Evolutionary conservation across 2,113 vertebrate species (phyloP), one percentile per base, ranked within the genome.

Genomic region (Echinops telfairi): DNA sequence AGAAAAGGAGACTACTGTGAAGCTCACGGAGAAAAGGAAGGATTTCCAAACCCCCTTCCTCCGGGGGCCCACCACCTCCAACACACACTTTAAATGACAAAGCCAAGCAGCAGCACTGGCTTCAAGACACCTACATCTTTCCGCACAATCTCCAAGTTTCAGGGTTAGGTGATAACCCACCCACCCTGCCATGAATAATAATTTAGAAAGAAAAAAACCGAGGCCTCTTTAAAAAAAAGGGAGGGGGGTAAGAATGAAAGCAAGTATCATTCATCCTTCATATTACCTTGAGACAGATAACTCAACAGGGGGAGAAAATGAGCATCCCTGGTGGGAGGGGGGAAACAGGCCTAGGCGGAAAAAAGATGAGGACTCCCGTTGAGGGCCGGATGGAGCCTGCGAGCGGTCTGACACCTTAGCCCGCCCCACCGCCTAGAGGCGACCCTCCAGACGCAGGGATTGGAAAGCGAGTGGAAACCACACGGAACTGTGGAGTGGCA

Each of bases 71-170:
- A 33, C 66, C 66, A 10, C 27, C 11, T 29, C 27, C 66, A 29
- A 29, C 70, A 84, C 91, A 91, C 90, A 86, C 86, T 93, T 91
- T 93, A 83, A 96, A 92, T 95, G 92, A 96, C 93, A 96, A 96
- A 95, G 85, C 88, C 94, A 95, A 96, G 92, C 70, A 83, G 90
- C 70, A 83, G 62, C 75, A 83, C 33, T 70, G 71, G 86, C 88
- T 83, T 95, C 78, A 88, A 95, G 82, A 29, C 86, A 40, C 17
- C 33, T 73, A 73, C 64, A 71, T 88, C 90, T 94, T 93, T 84
- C 78, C 87, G 53, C 1, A 14, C 86, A 93, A 12, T 76, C 86
- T 62, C 92, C 93, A n/a, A 87, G 76, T 33, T 89, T 31, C 29
- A 22, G 53, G 5, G n/a, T 87, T 58, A 88, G 71, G 58, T 81